These are phyloP conservation scores for Trachelus troglodyta DNA, from an alignment of 2,888 invertebrate genomes.

Conservation along the genomic window DNA sequence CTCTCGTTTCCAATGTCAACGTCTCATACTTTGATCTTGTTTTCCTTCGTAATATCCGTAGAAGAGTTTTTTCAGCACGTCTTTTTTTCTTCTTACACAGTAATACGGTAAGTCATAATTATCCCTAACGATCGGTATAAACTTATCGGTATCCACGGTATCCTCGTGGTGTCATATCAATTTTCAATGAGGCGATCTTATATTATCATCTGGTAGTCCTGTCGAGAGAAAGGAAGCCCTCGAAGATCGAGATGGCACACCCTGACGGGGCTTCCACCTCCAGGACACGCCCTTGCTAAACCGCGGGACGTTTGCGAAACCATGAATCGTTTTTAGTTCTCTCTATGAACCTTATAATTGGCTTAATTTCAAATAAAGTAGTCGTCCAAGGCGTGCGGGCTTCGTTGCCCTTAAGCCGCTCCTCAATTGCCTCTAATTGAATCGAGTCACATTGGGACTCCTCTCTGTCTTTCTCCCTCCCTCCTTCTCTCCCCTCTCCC, in stretches of 20 bases:
- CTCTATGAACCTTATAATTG: slow-evolving; percentile 27
- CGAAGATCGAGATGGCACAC: background rate
- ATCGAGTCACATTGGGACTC: slow-evolving; percentile 29
- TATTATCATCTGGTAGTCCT: background rate
- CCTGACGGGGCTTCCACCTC: background rate
- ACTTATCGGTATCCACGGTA: too few species aligned
- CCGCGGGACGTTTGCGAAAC: background rate
- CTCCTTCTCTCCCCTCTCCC: background rate
- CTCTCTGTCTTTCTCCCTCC: slow-evolving; percentile 5
- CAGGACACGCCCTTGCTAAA: slow-evolving; percentile 4
- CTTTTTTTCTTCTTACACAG: background rate
- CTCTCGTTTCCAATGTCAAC: background rate
- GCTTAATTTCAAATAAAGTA: slow-evolving; percentile 38
- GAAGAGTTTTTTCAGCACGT: background rate
- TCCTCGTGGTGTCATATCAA: background rate
- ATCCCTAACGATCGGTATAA: background rate
- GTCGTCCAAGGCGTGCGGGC: slow-evolving; percentile 9
- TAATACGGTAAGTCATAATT: background rate
- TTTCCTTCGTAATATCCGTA: background rate
- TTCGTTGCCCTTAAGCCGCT: slow-evolving; percentile 23
- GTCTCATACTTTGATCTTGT: background rate
- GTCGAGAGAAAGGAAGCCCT: background rate
- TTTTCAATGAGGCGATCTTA: background rate
- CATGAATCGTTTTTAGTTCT: background rate
- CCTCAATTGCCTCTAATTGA: slow-evolving; percentile 42